These are phyloP conservation scores for Agrypnia vestita DNA, from an alignment of 1,140 invertebrate species.

Conservation along the genomic window DNA sequence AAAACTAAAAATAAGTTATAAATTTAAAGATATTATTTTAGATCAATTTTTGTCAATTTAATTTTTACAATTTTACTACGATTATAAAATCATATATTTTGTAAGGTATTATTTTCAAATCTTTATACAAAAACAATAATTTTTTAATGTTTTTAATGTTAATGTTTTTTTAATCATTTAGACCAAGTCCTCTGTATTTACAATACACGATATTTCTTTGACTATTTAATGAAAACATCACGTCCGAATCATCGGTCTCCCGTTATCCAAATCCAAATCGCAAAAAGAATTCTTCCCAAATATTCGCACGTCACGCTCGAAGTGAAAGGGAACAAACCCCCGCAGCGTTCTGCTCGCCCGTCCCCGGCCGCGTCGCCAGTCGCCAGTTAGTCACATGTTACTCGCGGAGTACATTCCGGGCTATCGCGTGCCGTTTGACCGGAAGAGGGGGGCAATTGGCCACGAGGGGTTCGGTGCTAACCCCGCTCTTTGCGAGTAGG, in stretches of 20 bases:
- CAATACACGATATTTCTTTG: no score
- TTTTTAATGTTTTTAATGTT: no score
- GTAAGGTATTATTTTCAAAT: no score
- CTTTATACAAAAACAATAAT: no score
- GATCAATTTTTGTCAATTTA: no score
- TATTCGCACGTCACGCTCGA: not conserved
- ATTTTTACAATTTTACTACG: no score
- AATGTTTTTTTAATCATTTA: no score
- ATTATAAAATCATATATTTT: no score
- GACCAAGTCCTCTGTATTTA: no score
- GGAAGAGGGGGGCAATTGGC: slow-evolving; percentile 45
- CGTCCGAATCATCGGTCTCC: not conserved
- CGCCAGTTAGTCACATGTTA: slow-evolving; percentile 33
- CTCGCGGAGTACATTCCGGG: slow-evolving; percentile 49
- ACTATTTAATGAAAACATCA: not conserved
- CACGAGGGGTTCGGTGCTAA: slow-evolving; percentile 36
- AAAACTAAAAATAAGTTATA: no score
- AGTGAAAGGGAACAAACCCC: not conserved
- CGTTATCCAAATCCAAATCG: not conserved
- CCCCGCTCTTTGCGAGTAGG: not conserved
- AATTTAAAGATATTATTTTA: no score
- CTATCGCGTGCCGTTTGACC: slow-evolving; percentile 52
- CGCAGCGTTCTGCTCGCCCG: not conserved
- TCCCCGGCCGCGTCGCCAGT: slow-evolving; percentile 27
- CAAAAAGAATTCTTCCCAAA: not conserved